Conservation (phyloP, 2,797 vertebrate genomes). For the Neopelma chrysocephalum region DNA sequence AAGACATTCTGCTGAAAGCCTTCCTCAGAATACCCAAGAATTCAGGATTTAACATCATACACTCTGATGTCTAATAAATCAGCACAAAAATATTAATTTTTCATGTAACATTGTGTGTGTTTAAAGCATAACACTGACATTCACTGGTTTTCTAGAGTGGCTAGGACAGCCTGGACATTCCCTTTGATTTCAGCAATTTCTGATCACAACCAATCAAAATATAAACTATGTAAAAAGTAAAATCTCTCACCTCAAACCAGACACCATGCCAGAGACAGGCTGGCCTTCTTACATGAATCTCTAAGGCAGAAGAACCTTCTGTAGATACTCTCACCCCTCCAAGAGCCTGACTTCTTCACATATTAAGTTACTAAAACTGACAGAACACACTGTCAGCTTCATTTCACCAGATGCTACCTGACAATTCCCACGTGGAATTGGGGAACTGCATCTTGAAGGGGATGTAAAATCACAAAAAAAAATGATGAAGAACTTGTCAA, state of each 20-base stretch:
- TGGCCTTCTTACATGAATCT: background rate
- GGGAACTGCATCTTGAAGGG: background rate
- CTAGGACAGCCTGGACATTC: background rate
- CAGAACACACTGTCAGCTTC: slow-evolving; percentile 3
- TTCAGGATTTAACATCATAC: background rate
- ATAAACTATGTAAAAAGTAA: background rate
- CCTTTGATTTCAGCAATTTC: fast-evolving
- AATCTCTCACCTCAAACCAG: background rate
- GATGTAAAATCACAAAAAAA: background rate
- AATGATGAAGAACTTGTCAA: background rate
- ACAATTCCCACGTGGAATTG: background rate
- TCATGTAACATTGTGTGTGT: background rate
- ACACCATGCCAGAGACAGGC: background rate
- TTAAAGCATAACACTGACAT: background rate
- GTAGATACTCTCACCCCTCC: background rate
- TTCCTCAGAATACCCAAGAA: background rate
- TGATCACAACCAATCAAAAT: background rate
- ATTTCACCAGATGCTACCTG: slow-evolving; percentile 23
- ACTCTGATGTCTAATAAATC: background rate
- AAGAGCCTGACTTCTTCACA: background rate
- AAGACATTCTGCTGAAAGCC: background rate
- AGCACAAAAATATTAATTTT: background rate
- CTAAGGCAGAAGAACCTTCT: background rate
- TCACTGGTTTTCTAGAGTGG: background rate
- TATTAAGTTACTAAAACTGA: background rate